Percentiles rank a stretch among this genome's conserved stretches.
phyloP scores from a whole-genome alignment of 1,140 invertebrate genomes.

The Polypedilum pembai region DNA sequence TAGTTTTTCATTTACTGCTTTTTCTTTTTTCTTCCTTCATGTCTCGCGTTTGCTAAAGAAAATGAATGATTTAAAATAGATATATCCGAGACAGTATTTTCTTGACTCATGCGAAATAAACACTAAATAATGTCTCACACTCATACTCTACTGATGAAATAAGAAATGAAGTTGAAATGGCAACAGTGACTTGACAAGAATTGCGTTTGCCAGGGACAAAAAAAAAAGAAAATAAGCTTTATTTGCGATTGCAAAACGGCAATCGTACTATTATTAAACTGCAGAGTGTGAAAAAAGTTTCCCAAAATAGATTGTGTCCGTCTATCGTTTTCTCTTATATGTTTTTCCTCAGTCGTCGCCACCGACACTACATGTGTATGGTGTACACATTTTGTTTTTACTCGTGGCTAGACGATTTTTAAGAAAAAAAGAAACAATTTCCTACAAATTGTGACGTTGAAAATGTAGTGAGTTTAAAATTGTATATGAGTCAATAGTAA shows the following conservation, averaged over 20 bases:
- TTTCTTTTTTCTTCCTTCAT: not conserved
- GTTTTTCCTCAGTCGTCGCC: not conserved
- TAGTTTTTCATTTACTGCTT: not conserved
- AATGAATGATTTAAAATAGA: conserved; percentile 25
- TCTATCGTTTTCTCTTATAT: not conserved
- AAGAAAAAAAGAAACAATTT: not conserved
- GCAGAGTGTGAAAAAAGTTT: not conserved
- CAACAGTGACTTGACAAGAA: not conserved
- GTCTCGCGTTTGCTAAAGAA: conserved; percentile 1
- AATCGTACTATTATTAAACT: conserved; percentile 4
- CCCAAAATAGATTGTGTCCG: not conserved
- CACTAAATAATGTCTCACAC: too few species aligned
- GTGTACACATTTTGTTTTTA: not conserved
- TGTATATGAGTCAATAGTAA: too few species aligned
- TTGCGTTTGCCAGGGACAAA: not conserved
- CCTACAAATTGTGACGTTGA: not conserved
- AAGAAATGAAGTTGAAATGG: not conserved
- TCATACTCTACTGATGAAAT: not conserved
- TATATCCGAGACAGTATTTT: conserved; percentile 11
- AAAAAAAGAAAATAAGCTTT: not conserved
- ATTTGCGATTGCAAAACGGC: not conserved
- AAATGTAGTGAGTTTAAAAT: not conserved
- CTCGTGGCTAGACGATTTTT: conserved; percentile 15
- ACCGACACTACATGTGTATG: too few species aligned
- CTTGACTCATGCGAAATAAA: not conserved